Evolutionary conservation across 2,888 invertebrate species (phyloP).

Genomic region (Keiferia lycopersicella): DNA sequence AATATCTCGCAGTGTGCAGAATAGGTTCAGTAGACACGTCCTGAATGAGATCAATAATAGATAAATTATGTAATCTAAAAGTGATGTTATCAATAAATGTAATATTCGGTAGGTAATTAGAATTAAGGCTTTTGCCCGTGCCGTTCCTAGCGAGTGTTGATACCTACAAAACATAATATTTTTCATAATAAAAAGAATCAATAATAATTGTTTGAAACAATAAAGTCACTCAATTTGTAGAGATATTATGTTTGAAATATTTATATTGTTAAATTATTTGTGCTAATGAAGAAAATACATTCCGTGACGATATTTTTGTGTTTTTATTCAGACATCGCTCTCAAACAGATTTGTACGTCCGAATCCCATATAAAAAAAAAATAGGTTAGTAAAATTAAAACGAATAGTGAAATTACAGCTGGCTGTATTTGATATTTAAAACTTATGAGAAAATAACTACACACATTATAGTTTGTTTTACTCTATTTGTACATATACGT

Average conservation of each 20-base stretch:
- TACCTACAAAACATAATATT: slow-evolving; percentile 30
- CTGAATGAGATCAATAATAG: slow-evolving; percentile 26
- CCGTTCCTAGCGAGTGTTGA: slow-evolving; percentile 35
- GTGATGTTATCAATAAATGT: slow-evolving; percentile 25
- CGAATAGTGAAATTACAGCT: too few species aligned
- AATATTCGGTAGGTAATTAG: slow-evolving; percentile 26
- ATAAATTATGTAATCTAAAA: slow-evolving; percentile 26
- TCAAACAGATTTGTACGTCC: too few species aligned
- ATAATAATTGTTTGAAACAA: slow-evolving; percentile 23
- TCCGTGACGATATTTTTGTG: slow-evolving; percentile 8
- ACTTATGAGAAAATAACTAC: too few species aligned
- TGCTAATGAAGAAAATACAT: slow-evolving; percentile 23
- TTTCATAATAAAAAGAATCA: slow-evolving; percentile 20
- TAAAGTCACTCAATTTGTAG: slow-evolving; percentile 28
- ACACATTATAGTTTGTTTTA: too few species aligned
- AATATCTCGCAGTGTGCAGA: not conserved
- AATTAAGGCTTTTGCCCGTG: slow-evolving; percentile 34
- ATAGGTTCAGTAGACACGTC: not conserved
- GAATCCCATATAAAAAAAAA: too few species aligned
- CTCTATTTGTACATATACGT: too few species aligned
- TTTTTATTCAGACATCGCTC: slow-evolving; percentile 27
- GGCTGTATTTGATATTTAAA: too few species aligned
- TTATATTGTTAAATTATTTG: slow-evolving; percentile 23
- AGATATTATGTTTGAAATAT: slow-evolving; percentile 29
- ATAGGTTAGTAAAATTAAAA: too few species aligned